Evolutionary conservation across 1,140 invertebrate species (phyloP), one percentile per base, ranked within the genome.

Genomic region (Drosophila melanica): DNA sequence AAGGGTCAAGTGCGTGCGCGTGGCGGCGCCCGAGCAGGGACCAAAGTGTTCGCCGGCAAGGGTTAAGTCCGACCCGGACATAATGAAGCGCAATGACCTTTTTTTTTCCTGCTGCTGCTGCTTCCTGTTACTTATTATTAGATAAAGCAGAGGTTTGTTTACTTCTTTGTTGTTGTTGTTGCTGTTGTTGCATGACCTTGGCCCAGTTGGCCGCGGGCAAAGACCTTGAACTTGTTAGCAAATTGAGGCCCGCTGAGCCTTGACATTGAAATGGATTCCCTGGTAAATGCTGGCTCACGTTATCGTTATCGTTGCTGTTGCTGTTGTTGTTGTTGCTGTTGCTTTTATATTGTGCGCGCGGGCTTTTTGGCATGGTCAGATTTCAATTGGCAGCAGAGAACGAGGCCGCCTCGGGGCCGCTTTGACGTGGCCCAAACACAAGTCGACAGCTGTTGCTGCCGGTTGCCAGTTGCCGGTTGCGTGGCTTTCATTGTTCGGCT

Each of bases 1-100:
- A 87, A 87, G 75, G 82, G 82, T 87, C 82, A 87, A 87, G 82
- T 89, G 84, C 72, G 84, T 70, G 62, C 76, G 82, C 75, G 82
- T 87, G 82, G 65, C 81, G 33, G 27, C 27, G 27, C 27, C 27
- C 27, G 27, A 27, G 27, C 27, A 27, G 27, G 27, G 27, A 27
- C 27, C 27, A 27, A 27, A 27, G 27, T 7, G 27, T 27, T 27
- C 7, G 14, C 30, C 39, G 42, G 42, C 60, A 85, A 87, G 82
- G 82, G 81, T 86, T 87, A 85, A 71, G 63, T 47, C 39, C 50
- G 30, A 14, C 18, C 45, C 53, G 64, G 23, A 60, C 72, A 75
- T 76, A 87, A 82, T 86, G 76, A 86, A 87, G 75, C 80, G 67
- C 80, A 84, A 68, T 72, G 80, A 70, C 81, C 70, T 75, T 87